phyloP scores from a whole-genome alignment of 2,113 vertebrate species.

The Salvator merianae region DNA sequence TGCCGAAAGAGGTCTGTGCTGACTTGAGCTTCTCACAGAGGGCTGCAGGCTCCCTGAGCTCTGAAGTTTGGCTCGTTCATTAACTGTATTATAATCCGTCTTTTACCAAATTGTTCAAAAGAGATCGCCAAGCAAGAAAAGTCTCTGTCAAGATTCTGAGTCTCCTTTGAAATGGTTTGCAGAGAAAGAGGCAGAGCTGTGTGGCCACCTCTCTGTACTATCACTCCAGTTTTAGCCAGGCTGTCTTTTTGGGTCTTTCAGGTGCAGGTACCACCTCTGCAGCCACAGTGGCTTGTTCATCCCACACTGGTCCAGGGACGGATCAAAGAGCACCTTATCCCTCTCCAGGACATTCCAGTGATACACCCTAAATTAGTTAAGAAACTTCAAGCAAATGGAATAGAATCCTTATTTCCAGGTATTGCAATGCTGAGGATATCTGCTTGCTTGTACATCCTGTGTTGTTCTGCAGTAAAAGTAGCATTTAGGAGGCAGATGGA shows the following conservation, averaged over 20 bases:
- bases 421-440: fast-evolving
- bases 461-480: not conserved
- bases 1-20: no score
- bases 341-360: slow-evolving; percentile 73
- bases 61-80: not conserved
- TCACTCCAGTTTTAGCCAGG: not conserved
- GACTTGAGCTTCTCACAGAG: no score
- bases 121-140: no score
- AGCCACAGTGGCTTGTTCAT: slow-evolving; percentile 89
- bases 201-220: not conserved
- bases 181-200: not conserved
- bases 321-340: slow-evolving; percentile 81
- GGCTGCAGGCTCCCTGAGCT: not conserved
- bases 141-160: no score
- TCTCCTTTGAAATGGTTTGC: not conserved
- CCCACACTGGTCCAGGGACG: slow-evolving; percentile 81
- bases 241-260: not conserved
- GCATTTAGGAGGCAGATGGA: not conserved
- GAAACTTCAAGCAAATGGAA: slow-evolving; percentile 80
- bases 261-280: slow-evolving; percentile 83
- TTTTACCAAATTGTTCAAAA: no score
- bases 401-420: slow-evolving; percentile 92
- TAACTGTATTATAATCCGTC: no score
- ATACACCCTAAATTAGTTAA: slow-evolving; percentile 79
- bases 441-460: not conserved